These are phyloP conservation scores for Drosophila asahinai DNA, from an alignment of 1,140 invertebrate species.

Conservation along the genomic window DNA sequence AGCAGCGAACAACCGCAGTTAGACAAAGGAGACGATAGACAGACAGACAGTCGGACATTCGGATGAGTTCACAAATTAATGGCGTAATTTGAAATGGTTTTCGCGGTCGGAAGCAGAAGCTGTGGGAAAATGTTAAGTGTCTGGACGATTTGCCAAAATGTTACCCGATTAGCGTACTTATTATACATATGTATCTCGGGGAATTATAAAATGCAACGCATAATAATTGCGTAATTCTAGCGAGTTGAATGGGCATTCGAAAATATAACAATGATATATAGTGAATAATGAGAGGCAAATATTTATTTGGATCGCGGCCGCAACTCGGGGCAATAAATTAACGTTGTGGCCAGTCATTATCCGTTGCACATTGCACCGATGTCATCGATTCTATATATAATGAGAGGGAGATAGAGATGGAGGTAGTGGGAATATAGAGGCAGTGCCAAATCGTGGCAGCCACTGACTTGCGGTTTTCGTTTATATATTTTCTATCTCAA, in stretches of 20 bases:
- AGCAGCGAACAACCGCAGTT: slow-evolving; percentile 71
- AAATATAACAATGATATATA: slow-evolving; percentile 41
- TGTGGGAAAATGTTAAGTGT: slow-evolving; percentile 34
- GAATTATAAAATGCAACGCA: slow-evolving; percentile 13
- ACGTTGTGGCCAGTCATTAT: slow-evolving; percentile 34
- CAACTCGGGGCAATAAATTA: slow-evolving; percentile 44
- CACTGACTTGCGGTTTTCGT: slow-evolving; percentile 33
- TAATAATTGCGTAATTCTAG: slow-evolving; percentile 42
- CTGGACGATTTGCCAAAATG: slow-evolving; percentile 34
- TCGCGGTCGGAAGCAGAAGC: slow-evolving; percentile 36
- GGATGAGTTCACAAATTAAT: slow-evolving; percentile 76
- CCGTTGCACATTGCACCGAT: slow-evolving; percentile 43
- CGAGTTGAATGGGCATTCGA: slow-evolving; percentile 9
- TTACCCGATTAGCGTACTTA: slow-evolving; percentile 32
- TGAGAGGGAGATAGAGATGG: slow-evolving; percentile 2
- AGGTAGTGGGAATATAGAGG: neutral
- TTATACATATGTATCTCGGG: too few species aligned
- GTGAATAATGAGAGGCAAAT: slow-evolving; percentile 47
- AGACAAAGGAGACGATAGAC: slow-evolving; percentile 65
- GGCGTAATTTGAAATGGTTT: slow-evolving; percentile 71
- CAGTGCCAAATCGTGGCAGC: slow-evolving; percentile 28
- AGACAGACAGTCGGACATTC: slow-evolving; percentile 47
- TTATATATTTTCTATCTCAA: slow-evolving; percentile 9
- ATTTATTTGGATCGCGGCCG: slow-evolving; percentile 42
- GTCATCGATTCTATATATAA: slow-evolving; percentile 27